Conservation (phyloP, 2,113 vertebrate genomes). For the Athene cunicularia region DNA sequence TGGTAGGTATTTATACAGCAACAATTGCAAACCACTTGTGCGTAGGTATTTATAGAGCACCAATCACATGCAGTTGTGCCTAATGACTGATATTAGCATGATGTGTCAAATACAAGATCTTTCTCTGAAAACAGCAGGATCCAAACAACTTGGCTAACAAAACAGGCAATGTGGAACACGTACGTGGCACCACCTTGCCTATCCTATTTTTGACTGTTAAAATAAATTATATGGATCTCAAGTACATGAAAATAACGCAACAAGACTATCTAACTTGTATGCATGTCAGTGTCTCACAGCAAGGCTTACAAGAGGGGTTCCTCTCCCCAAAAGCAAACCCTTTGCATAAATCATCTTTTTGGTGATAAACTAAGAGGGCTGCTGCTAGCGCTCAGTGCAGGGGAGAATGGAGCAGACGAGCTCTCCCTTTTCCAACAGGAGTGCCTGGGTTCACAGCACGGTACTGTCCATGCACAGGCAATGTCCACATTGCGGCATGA, state of each 20-base stretch:
- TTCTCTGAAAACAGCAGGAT: slow-evolving; percentile 14
- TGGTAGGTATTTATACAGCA: background rate
- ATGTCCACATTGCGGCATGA: background rate
- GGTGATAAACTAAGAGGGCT: background rate
- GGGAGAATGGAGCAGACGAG: background rate
- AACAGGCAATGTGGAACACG: background rate
- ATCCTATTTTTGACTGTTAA: background rate
- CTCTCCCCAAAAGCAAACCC: background rate
- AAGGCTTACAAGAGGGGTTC: background rate
- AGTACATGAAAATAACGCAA: background rate
- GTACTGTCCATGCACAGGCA: too few species aligned
- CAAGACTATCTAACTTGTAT: background rate
- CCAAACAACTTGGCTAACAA: slow-evolving; percentile 5
- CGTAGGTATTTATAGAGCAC: slow-evolving; percentile 15
- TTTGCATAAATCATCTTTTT: background rate
- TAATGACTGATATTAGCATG: slow-evolving; percentile 45
- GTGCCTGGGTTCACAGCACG: background rate
- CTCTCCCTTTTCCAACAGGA: background rate
- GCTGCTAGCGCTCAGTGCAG: background rate
- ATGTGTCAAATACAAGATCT: slow-evolving; percentile 19
- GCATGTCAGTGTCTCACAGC: background rate
- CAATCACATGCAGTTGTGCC: background rate
- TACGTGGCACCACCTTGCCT: background rate
- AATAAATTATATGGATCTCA: background rate
- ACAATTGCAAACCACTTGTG: background rate